phyloP scores from a whole-genome alignment of 2,113 vertebrate species.

The Chauna torquata region DNA sequence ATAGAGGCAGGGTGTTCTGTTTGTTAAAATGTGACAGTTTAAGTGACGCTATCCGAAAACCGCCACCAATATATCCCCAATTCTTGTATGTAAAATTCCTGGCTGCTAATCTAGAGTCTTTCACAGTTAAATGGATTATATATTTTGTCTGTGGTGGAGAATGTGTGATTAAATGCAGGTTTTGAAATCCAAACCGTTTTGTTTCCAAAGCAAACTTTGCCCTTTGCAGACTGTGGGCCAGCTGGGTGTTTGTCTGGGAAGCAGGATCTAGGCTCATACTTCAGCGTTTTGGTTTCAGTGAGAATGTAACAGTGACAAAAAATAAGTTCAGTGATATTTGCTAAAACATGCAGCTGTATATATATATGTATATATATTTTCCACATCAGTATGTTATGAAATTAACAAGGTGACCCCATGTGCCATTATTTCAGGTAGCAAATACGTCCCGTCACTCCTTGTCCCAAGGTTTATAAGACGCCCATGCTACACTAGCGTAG shows the following conservation, averaged over 20 bases:
- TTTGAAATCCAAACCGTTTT: conserved; percentile 54
- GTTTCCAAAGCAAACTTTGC: conserved; percentile 57
- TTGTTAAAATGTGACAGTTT: conserved; percentile 68
- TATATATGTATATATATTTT: not conserved
- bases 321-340: not conserved
- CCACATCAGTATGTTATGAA: conserved; percentile 15
- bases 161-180: conserved; percentile 56
- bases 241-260: conserved; percentile 46
- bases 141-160: conserved; percentile 65
- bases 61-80: conserved; percentile 73
- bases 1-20: conserved; percentile 66
- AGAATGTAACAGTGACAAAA: conserved; percentile 35
- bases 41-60: conserved; percentile 69
- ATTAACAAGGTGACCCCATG: conserved; percentile 13
- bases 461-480: not conserved
- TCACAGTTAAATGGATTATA: conserved; percentile 73
- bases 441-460: not conserved
- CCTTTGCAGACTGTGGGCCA: conserved; percentile 21
- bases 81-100: conserved; percentile 68
- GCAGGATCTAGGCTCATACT: conserved; percentile 31
- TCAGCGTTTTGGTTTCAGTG: conserved; percentile 12
- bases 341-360: conserved; percentile 20
- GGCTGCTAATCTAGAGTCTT: conserved; percentile 66
- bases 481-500: not conserved
- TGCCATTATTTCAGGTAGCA: not conserved